phyloP scores from a whole-genome alignment of 1,140 invertebrate genomes.

The Drosophila sp. region DNA sequence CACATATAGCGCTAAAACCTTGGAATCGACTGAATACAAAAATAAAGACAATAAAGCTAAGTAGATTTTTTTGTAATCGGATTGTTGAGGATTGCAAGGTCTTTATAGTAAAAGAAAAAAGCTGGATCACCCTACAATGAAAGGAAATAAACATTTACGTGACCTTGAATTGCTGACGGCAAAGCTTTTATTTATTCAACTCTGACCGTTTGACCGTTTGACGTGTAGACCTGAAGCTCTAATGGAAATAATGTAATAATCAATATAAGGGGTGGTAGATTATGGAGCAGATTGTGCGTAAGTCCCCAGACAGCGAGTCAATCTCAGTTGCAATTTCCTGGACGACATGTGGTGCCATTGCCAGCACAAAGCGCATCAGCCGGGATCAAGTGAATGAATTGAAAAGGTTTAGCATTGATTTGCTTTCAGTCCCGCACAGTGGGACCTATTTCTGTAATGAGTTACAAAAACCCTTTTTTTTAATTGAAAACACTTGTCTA shows the following conservation, averaged over 20 bases:
- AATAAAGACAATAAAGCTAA: too few species aligned
- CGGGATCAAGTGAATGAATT: slow-evolving; percentile 31
- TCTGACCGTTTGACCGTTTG: not conserved
- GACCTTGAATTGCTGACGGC: slow-evolving; percentile 54
- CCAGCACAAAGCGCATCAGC: slow-evolving; percentile 17
- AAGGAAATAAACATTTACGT: slow-evolving; percentile 37
- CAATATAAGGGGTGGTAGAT: slow-evolving; percentile 43
- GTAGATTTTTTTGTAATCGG: too few species aligned
- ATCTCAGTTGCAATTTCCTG: slow-evolving; percentile 51
- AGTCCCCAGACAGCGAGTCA: slow-evolving; percentile 25
- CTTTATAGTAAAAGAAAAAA: too few species aligned
- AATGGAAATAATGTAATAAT: slow-evolving; percentile 64
- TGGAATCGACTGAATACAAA: too few species aligned
- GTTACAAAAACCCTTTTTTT: too few species aligned
- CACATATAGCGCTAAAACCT: too few species aligned
- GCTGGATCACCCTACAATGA: too few species aligned
- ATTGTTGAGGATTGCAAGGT: too few species aligned
- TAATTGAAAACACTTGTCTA: too few species aligned
- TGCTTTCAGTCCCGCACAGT: slow-evolving; percentile 12
- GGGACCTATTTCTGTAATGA: too few species aligned
- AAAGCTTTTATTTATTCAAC: slow-evolving; percentile 32
- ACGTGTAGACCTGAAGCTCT: not conserved
- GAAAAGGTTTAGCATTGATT: slow-evolving; percentile 49
- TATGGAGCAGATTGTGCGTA: slow-evolving; percentile 20
- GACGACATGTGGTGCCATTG: slow-evolving; percentile 26